These are phyloP conservation scores for Muscicapa comitata DNA, from an alignment of 2,797 vertebrate species.

Conservation along the genomic window DNA sequence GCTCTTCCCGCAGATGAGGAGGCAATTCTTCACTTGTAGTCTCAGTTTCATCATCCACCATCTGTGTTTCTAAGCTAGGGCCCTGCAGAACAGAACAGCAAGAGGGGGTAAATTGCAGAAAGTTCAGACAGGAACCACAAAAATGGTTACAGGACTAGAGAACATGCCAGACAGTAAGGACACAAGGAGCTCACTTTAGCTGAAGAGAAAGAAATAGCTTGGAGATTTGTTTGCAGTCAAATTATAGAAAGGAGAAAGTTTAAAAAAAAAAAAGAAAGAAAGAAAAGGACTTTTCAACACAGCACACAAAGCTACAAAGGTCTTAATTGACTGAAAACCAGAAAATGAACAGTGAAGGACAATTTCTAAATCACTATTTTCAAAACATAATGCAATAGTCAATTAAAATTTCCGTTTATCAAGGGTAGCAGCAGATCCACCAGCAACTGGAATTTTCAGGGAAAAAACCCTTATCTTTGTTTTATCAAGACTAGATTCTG, in stretches of 20 bases:
- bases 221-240: neutral
- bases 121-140: neutral
- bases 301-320: neutral
- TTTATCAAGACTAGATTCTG: neutral
- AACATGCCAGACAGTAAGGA: neutral
- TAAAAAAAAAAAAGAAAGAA: too few species aligned
- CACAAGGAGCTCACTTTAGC: neutral
- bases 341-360: neutral
- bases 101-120: neutral
- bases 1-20: slow-evolving; percentile 31
- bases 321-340: neutral
- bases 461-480: neutral
- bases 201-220: neutral
- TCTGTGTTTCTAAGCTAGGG: slow-evolving; percentile 5
- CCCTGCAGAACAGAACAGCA: slow-evolving; percentile 21
- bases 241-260: rapidly evolving
- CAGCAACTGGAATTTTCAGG: neutral
- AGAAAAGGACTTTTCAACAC: neutral
- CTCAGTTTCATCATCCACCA: slow-evolving; percentile 28
- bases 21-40: neutral
- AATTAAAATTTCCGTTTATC: neutral
- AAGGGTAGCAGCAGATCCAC: neutral
- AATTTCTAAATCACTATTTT: neutral
- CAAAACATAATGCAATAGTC: neutral
- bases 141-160: neutral